Conservation (phyloP, 2,888 invertebrate species). For the Chloromyia formosa region DNA sequence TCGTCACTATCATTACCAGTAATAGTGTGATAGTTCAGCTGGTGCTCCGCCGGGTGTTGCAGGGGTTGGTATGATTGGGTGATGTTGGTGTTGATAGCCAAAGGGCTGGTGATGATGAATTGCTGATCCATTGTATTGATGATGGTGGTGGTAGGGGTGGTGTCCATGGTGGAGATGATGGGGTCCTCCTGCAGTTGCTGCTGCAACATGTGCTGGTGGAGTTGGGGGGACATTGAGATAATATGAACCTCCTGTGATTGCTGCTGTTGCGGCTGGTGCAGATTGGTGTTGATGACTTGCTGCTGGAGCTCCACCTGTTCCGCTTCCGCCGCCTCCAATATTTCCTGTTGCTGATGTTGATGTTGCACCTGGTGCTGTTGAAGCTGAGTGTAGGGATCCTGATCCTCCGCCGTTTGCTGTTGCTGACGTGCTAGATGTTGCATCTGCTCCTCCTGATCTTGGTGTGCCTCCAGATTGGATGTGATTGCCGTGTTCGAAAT, state of each 20-base stretch:
- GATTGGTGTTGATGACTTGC: conserved; percentile 63
- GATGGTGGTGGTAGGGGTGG: conserved; percentile 57
- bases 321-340: conserved; percentile 45
- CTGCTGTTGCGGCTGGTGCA: conserved; percentile 64
- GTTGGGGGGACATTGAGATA: conserved; percentile 46
- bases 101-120: conserved; percentile 64
- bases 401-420: conserved; percentile 56
- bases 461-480: conserved; percentile 57
- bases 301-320: conserved; percentile 50
- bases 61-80: conserved; percentile 64
- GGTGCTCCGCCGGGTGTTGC: conserved; percentile 71
- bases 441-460: conserved; percentile 57
- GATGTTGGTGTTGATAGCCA: conserved; percentile 62
- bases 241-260: conserved; percentile 50
- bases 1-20: conserved; percentile 74
- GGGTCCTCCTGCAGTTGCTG: conserved; percentile 52
- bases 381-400: conserved; percentile 48
- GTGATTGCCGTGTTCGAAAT: conserved; percentile 74
- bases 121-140: conserved; percentile 59
- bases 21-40: conserved; percentile 78
- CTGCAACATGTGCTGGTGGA: conserved; percentile 44
- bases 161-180: conserved; percentile 56
- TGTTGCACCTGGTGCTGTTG: conserved; percentile 53
- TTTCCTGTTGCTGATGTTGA: conserved; percentile 57
- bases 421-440: conserved; percentile 53